A percentile compares a stretch with the other conserved stretches of the same genome.
phyloP scores from a whole-genome alignment of 2,888 invertebrate genomes.

The Gibbula magus region DNA sequence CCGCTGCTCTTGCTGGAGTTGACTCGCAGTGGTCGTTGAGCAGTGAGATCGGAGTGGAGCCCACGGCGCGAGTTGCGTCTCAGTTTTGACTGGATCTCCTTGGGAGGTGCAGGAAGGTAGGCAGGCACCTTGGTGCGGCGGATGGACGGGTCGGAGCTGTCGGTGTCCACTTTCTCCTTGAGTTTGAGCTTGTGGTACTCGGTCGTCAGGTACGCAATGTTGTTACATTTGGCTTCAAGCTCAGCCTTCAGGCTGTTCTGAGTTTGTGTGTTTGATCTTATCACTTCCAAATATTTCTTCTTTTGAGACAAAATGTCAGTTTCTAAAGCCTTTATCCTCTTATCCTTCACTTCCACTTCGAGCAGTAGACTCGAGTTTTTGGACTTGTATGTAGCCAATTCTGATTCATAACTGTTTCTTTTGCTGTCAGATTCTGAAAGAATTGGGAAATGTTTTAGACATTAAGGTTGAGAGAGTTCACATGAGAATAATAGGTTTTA shows the following conservation, averaged over 20 bases:
- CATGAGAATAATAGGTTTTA: background rate
- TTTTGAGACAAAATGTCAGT: conserved; percentile 7
- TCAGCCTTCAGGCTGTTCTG: conserved; percentile 62
- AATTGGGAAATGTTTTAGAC: background rate
- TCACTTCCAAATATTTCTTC: conserved; percentile 30
- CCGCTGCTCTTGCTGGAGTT: conserved; percentile 49
- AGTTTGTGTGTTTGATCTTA: conserved; percentile 39
- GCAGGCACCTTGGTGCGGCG: conserved; percentile 24
- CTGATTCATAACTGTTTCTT: background rate
- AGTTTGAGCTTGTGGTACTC: conserved; percentile 64
- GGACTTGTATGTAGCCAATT: background rate
- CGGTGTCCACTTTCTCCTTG: conserved; percentile 28
- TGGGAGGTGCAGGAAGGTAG: conserved; percentile 52
- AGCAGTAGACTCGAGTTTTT: background rate
- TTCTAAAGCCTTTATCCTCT: conserved; percentile 25
- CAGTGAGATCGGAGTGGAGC: conserved; percentile 7
- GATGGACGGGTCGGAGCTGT: background rate
- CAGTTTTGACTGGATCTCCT: conserved; percentile 47
- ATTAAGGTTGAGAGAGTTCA: background rate
- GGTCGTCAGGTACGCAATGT: conserved; percentile 66
- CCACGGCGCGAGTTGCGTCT: conserved; percentile 43
- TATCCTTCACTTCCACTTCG: conserved; percentile 5
- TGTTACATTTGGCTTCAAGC: conserved; percentile 66
- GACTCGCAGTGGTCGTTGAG: conserved; percentile 38
- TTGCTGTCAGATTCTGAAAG: background rate